Conservation (phyloP, 1,140 invertebrate species). For the Sipha flava region DNA sequence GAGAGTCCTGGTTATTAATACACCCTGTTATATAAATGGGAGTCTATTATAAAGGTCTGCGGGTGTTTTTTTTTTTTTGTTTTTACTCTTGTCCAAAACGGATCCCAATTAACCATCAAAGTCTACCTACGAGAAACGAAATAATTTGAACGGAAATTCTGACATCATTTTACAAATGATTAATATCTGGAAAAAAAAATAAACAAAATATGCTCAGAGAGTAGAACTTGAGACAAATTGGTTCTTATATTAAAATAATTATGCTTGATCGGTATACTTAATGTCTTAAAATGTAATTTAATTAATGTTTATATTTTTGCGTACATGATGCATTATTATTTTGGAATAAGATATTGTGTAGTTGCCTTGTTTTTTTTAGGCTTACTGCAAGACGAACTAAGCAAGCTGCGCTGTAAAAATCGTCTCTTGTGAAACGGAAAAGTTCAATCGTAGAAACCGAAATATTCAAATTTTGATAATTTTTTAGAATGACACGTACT, state of each 20-base stretch:
- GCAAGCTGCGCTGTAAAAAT: too few species aligned
- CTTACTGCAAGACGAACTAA: too few species aligned
- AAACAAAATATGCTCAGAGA: background rate
- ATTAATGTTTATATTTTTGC: too few species aligned
- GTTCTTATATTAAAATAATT: background rate
- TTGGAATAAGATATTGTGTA: too few species aligned
- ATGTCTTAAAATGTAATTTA: too few species aligned
- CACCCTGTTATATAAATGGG: constrained; percentile 28
- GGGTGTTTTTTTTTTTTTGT: background rate
- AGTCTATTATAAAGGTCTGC: constrained; percentile 27
- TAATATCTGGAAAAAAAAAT: background rate
- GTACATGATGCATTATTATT: too few species aligned
- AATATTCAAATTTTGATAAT: too few species aligned
- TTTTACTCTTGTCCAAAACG: constrained; percentile 10
- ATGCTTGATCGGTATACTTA: background rate
- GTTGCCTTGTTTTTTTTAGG: too few species aligned
- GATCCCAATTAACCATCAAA: constrained; percentile 15
- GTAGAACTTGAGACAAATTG: background rate
- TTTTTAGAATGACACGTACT: too few species aligned
- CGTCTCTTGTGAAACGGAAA: too few species aligned
- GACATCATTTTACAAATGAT: constrained; percentile 17
- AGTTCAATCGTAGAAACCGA: too few species aligned
- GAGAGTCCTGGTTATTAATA: constrained; percentile 25
- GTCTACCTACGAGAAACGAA: background rate
- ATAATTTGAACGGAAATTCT: background rate